These are phyloP conservation scores for Engystomops pustulosus DNA, from an alignment of 2,113 vertebrate genomes.

Conservation along the genomic window DNA sequence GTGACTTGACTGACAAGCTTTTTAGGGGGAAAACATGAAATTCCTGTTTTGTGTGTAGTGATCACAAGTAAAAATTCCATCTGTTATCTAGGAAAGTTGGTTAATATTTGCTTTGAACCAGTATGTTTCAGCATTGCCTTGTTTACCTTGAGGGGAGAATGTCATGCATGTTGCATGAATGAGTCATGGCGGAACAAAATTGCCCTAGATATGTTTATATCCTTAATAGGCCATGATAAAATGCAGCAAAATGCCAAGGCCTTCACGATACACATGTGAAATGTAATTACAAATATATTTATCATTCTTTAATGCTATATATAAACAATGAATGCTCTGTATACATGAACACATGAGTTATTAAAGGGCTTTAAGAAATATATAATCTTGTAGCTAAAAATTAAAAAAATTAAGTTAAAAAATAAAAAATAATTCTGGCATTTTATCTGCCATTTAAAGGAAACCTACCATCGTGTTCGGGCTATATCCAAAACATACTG, in stretches of 20 bases:
- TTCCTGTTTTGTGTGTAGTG: not conserved
- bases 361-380: not conserved
- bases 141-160: constrained; percentile 17
- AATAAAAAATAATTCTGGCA: not conserved
- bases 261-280: not conserved
- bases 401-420: not conserved
- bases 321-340: not conserved
- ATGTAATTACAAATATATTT: not conserved
- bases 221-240: not conserved
- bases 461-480: too few relatives aligned
- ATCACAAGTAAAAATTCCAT: not conserved
- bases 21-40: not conserved
- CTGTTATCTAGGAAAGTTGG: constrained; percentile 6
- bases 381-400: not conserved
- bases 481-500: too few relatives aligned
- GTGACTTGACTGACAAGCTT: not conserved
- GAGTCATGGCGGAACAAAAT: not conserved
- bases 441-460: not conserved
- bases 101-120: not conserved
- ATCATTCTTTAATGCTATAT: not conserved
- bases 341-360: not conserved
- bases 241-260: not conserved
- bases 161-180: not conserved
- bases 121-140: constrained; percentile 1
- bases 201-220: constrained; percentile 6